Percentiles rank a stretch among this genome's conserved stretches.
phyloP scores from a whole-genome alignment of 1,140 invertebrate species.

The Drosophila kanapiae region DNA sequence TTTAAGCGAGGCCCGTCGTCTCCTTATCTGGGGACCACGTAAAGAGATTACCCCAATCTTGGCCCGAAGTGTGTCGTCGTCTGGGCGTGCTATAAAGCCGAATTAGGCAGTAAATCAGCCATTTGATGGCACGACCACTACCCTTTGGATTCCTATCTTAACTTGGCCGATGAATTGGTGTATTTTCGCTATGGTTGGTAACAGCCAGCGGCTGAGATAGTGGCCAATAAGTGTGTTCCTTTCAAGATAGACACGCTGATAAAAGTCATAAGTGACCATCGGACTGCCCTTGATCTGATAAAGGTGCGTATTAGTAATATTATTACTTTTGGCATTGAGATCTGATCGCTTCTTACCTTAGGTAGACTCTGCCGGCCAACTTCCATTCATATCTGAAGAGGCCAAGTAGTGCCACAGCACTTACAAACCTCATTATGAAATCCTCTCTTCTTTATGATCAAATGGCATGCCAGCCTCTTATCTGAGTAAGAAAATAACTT shows the following conservation, averaged over 20 bases:
- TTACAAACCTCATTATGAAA: not conserved
- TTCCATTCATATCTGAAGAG: not conserved
- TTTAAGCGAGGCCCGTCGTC: slow-evolving; percentile 46
- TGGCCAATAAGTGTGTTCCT: slow-evolving; percentile 8
- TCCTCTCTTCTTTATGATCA: not conserved
- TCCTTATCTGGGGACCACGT: slow-evolving; percentile 47
- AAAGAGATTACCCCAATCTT: slow-evolving; percentile 66
- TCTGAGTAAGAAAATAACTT: not conserved
- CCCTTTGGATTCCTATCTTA: slow-evolving; percentile 7
- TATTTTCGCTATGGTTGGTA: slow-evolving; percentile 18
- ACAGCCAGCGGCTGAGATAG: slow-evolving; percentile 25
- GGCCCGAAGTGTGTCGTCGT: slow-evolving; percentile 14
- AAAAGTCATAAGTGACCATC: slow-evolving; percentile 11
- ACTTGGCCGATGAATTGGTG: slow-evolving; percentile 3
- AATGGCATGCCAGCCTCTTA: slow-evolving; percentile 3
- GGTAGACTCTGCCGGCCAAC: not conserved
- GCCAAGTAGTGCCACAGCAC: too few species aligned
- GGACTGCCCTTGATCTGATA: slow-evolving; percentile 29
- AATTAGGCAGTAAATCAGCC: slow-evolving; percentile 34
- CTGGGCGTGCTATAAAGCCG: slow-evolving; percentile 22
- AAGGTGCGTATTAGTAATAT: not conserved
- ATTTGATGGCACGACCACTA: slow-evolving; percentile 13
- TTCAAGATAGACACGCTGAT: slow-evolving; percentile 39
- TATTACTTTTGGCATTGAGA: not conserved
- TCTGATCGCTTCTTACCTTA: not conserved